Conservation (phyloP, 2,888 invertebrate species). For the Colletes collaris region DNA sequence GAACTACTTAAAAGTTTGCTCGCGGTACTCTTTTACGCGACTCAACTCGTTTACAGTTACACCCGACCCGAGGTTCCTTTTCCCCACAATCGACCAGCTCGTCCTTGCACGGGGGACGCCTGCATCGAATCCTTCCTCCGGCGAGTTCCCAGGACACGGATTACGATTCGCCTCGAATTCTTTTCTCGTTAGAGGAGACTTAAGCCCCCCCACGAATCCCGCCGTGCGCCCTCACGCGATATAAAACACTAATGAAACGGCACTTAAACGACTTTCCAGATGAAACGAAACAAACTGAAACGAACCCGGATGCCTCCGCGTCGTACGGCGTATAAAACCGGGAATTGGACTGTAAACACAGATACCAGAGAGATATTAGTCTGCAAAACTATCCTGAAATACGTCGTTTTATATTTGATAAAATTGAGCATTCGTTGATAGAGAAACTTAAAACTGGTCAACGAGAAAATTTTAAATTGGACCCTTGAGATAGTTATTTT, state of each 20-base stretch:
- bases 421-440: no score
- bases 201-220: slow-evolving; percentile 7
- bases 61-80: slow-evolving; percentile 15
- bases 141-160: slow-evolving; percentile 1
- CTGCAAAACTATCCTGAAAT: no score
- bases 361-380: no score
- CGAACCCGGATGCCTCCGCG: neutral
- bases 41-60: slow-evolving; percentile 39
- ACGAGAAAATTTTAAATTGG: no score
- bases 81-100: slow-evolving; percentile 10
- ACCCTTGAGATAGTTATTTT: no score
- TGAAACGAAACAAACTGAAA: neutral
- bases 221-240: neutral
- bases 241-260: slow-evolving; percentile 28
- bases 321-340: no score
- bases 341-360: no score
- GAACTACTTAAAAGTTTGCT: slow-evolving; percentile 58
- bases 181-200: slow-evolving; percentile 37
- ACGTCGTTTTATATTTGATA: no score
- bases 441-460: no score
- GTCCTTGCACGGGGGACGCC: slow-evolving; percentile 4
- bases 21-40: slow-evolving; percentile 45
- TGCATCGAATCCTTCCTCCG: neutral
- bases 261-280: slow-evolving; percentile 24
- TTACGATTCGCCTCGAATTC: slow-evolving; percentile 39